A percentile compares a stretch with the other conserved stretches of the same genome.
phyloP scores from a whole-genome alignment of 2,888 invertebrate species.

The Agrenia bidenticulata region DNA sequence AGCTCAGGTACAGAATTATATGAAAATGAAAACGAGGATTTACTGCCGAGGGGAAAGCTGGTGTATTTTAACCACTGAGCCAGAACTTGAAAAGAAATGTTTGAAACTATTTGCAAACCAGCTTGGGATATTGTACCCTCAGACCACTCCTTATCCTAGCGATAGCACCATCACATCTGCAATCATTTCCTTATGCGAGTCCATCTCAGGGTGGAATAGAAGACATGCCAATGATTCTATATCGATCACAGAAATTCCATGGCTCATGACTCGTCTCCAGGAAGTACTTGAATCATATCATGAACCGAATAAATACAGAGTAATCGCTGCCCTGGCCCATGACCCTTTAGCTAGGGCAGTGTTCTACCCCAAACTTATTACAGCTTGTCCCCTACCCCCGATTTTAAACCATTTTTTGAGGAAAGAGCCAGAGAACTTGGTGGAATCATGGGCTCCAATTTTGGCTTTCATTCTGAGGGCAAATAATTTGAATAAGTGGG shows the following conservation, averaged over 20 bases:
- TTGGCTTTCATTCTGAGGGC: conserved; percentile 36
- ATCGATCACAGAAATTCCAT: conserved; percentile 29
- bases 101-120: conserved; percentile 31
- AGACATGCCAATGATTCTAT: conserved; percentile 36
- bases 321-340: conserved; percentile 31
- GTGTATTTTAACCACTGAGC: conserved; percentile 27
- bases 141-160: conserved; percentile 31
- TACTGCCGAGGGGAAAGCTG: conserved; percentile 41
- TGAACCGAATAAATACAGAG: conserved; percentile 31
- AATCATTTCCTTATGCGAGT: conserved; percentile 35
- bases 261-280: conserved; percentile 32
- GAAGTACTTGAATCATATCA: conserved; percentile 36
- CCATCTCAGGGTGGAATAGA: conserved; percentile 37
- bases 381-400: conserved; percentile 31
- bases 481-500: conserved; percentile 26
- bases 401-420: conserved; percentile 31
- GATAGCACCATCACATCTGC: conserved; percentile 34
- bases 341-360: conserved; percentile 29
- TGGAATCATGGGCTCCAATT: conserved; percentile 25
- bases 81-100: conserved; percentile 32
- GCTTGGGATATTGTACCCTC: conserved; percentile 30
- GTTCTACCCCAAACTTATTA: conserved; percentile 31
- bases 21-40: conserved; percentile 39
- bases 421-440: conserved; percentile 22
- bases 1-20: conserved; percentile 37